A percentile compares a stretch with the other conserved stretches of the same genome.
phyloP scores from a whole-genome alignment of 1,140 invertebrate species.

The Alviniconcha marisindica region DNA sequence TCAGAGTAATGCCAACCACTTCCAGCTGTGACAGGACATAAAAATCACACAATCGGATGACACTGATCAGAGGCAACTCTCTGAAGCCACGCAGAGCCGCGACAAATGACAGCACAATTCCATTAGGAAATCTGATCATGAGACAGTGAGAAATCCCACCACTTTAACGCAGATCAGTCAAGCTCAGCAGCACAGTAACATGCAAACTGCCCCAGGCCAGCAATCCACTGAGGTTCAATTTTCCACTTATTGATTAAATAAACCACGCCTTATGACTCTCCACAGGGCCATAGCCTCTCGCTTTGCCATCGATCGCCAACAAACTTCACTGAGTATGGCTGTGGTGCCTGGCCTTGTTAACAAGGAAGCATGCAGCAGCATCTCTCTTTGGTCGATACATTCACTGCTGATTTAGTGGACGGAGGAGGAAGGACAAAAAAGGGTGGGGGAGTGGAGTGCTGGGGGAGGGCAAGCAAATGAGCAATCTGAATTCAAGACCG shows the following conservation, averaged over 20 bases:
- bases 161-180: slow-evolving; percentile 7
- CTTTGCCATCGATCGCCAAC: slow-evolving; percentile 3
- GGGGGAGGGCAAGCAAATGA: slow-evolving; percentile 13
- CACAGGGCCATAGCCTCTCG: not conserved
- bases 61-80: not conserved
- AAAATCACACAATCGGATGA: not conserved
- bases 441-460: not conserved
- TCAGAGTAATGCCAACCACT: not conserved
- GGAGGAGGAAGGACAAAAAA: not conserved
- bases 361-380: not conserved
- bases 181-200: not conserved
- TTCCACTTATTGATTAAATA: slow-evolving; percentile 35
- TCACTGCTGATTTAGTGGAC: too few relatives aligned
- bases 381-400: slow-evolving; percentile 9
- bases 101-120: slow-evolving; percentile 18
- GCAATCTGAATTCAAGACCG: not conserved
- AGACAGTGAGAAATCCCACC: not conserved
- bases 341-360: not conserved
- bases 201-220: not conserved
- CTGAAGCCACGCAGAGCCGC: not conserved
- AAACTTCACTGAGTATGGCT: not conserved
- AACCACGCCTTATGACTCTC: slow-evolving; percentile 25
- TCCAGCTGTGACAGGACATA: not conserved
- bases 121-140: slow-evolving; percentile 25
- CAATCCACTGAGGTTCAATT: slow-evolving; percentile 3